A percentile compares a stretch with the other conserved stretches of the same genome.
Evolutionary conservation across 2,113 vertebrate genomes (phyloP).

Genomic region (Sterrhoptilus dennistouni): DNA sequence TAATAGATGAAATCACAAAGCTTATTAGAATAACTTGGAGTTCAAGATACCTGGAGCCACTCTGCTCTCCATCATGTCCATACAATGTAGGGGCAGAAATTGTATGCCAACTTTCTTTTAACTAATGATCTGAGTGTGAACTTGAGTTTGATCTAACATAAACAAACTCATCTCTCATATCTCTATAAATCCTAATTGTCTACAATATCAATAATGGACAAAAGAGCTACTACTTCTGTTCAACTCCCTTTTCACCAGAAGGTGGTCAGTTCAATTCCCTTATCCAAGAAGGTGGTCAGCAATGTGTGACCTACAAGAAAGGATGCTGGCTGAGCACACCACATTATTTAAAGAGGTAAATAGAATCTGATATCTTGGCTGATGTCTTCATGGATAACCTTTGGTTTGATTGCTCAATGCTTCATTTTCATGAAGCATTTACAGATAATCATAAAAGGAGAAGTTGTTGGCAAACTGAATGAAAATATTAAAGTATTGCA

Average conservation of each 20-base stretch:
- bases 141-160: not conserved
- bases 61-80: not conserved
- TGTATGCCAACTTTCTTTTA: not conserved
- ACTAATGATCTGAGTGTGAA: not conserved
- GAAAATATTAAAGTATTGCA: not conserved
- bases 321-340: not conserved
- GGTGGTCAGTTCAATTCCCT: too few species aligned
- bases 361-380: not conserved
- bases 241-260: not conserved
- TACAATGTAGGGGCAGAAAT: not conserved
- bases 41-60: not conserved
- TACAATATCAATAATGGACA: not conserved
- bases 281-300: not conserved
- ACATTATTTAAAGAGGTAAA: not conserved
- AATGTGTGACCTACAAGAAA: not conserved
- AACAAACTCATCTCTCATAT: not conserved
- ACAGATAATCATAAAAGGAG: not conserved
- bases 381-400: not conserved
- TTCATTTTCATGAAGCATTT: not conserved
- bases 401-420: not conserved
- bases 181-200: not conserved
- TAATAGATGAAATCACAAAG: not conserved
- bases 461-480: not conserved
- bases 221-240: not conserved
- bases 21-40: not conserved